Conservation (phyloP, 2,888 invertebrate genomes). For the Eupeodes latifasciatus region DNA sequence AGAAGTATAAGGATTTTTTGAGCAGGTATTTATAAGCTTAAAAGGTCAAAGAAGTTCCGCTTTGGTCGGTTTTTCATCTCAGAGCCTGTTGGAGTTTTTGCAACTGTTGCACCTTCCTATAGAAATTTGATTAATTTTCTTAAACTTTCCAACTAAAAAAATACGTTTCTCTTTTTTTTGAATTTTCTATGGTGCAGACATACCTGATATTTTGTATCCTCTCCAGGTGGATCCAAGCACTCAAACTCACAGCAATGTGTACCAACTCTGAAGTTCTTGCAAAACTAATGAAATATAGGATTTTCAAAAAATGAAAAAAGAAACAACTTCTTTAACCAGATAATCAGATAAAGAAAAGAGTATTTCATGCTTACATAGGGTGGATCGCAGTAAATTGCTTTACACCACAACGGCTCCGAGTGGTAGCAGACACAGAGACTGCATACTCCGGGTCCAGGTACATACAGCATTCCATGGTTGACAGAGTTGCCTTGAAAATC, state of each 20-base stretch:
- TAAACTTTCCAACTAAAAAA: neutral
- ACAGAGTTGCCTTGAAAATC: conserved; percentile 93
- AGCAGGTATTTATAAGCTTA: neutral
- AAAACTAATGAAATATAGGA: conserved; percentile 86
- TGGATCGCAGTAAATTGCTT: conserved; percentile 93
- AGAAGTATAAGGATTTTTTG: neutral
- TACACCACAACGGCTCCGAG: conserved; percentile 93
- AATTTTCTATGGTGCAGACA: conserved; percentile 5
- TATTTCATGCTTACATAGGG: conserved; percentile 89
- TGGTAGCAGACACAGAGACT: conserved; percentile 94
- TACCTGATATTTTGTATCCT: conserved; percentile 86
- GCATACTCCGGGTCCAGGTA: conserved; percentile 93
- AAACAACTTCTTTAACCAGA: neutral
- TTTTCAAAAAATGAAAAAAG: conserved; percentile 15
- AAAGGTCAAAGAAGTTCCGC: conserved; percentile 21
- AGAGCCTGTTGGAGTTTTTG: conserved; percentile 10
- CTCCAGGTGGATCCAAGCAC: conserved; percentile 91
- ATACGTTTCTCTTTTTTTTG: neutral
- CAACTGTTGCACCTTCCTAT: conserved; percentile 23
- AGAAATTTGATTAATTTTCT: conserved; percentile 26
- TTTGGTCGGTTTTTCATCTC: conserved; percentile 8
- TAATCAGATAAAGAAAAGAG: conserved; percentile 10
- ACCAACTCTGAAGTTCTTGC: conserved; percentile 93
- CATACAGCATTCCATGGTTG: conserved; percentile 91
- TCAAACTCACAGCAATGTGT: conserved; percentile 95